Evolutionary conservation across 2,888 invertebrate genomes (phyloP).

Genomic region (Onthophagus sagittarius): DNA sequence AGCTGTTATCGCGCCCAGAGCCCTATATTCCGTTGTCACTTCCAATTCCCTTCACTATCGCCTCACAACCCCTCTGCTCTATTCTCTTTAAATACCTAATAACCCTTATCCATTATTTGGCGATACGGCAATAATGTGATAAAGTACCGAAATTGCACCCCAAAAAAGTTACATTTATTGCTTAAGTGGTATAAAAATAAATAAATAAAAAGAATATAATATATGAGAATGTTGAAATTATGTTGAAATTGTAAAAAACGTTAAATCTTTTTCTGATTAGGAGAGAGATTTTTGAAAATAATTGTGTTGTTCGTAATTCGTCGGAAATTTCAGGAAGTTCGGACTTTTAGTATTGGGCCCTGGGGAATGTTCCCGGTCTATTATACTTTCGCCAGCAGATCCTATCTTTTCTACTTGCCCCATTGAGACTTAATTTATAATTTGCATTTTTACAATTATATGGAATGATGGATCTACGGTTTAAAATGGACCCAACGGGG

Average conservation of each 20-base stretch:
- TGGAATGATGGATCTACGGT: background rate
- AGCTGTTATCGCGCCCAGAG: background rate
- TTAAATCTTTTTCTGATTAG: background rate
- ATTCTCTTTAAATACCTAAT: background rate
- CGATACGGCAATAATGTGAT: background rate
- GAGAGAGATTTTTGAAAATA: background rate
- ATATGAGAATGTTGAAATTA: too few species aligned
- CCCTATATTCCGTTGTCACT: background rate
- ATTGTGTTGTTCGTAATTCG: background rate
- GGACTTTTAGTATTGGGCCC: background rate
- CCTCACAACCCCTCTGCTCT: background rate
- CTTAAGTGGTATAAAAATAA: background rate
- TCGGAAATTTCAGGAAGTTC: background rate
- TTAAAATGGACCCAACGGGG: background rate
- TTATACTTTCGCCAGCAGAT: background rate
- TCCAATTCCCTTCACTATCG: background rate
- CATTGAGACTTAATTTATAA: background rate
- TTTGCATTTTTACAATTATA: background rate
- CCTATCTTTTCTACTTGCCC: background rate
- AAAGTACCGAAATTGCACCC: background rate
- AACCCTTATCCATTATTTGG: background rate
- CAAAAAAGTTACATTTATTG: background rate
- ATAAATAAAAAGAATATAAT: too few species aligned
- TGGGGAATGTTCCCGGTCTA: background rate
- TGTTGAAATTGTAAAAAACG: too few species aligned